Evolutionary conservation across 30 jellyfish, hydroid and myxozoan species (phyloP).

Genomic region (Aurelia coerulea): DNA sequence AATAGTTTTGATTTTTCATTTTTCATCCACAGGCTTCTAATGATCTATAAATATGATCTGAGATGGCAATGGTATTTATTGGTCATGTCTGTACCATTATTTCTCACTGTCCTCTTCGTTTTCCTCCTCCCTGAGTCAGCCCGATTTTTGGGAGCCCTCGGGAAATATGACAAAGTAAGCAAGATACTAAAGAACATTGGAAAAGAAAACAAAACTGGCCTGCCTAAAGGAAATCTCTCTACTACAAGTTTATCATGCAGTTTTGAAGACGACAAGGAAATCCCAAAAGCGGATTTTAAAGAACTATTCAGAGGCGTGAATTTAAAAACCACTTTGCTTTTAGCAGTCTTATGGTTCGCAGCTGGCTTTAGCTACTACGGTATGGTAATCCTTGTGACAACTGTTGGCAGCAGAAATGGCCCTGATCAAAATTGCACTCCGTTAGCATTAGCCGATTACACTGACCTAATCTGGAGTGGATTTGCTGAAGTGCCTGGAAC

Average conservation of each 20-base stretch:
- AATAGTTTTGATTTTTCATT: too few species aligned
- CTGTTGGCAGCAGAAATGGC: conserved; percentile 15
- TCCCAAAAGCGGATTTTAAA: conserved; percentile 8
- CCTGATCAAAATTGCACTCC: conserved; percentile 20
- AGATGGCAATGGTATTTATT: conserved; percentile 60
- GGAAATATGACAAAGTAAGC: conserved; percentile 52
- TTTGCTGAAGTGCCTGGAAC: conserved; percentile 80
- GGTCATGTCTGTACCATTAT: conserved; percentile 45
- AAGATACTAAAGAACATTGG: conserved; percentile 45
- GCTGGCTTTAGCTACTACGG: conserved; percentile 71
- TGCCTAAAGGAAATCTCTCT: conserved; percentile 49
- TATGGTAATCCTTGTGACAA: conserved; percentile 50
- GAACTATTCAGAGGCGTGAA: conserved; percentile 23
- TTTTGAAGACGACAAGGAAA: conserved; percentile 4
- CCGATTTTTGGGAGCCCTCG: conserved; percentile 65
- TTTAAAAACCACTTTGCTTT: conserved; percentile 27
- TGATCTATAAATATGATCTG: conserved; percentile 29
- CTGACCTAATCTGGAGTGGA: conserved; percentile 63
- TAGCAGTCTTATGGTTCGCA: conserved; percentile 48
- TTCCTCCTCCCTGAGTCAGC: conserved; percentile 68
- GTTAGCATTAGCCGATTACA: conserved; percentile 21
- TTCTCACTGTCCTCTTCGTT: conserved; percentile 35
- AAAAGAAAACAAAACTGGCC: conserved; percentile 63
- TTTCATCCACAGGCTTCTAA: conserved; percentile 32
- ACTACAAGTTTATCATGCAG: conserved; percentile 7